Conservation (phyloP, 1,140 invertebrate species). For the Chrysomallon squamiferum region DNA sequence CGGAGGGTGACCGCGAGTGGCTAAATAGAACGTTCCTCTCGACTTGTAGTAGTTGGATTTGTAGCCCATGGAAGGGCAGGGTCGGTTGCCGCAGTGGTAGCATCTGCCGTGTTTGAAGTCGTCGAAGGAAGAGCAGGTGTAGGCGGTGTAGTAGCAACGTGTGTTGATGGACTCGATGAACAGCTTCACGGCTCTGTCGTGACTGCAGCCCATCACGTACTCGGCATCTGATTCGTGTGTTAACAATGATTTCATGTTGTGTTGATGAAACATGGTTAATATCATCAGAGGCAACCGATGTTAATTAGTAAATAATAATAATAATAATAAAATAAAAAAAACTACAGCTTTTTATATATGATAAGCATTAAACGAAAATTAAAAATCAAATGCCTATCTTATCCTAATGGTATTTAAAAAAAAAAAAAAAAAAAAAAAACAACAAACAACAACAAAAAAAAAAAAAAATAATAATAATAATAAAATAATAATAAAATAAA, state of each 20-base stretch:
- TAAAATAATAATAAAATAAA: too few species aligned
- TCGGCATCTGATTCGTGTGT: slow-evolving; percentile 29
- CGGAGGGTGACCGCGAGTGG: slow-evolving; percentile 25
- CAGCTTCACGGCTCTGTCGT: slow-evolving; percentile 85
- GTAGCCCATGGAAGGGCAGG: slow-evolving; percentile 84
- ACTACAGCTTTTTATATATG: not conserved
- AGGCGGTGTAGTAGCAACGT: slow-evolving; percentile 76
- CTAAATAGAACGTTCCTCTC: slow-evolving; percentile 45
- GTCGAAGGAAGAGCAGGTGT: slow-evolving; percentile 68
- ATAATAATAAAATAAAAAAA: not conserved
- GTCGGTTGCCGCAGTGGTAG: slow-evolving; percentile 75
- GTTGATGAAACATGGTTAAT: not conserved
- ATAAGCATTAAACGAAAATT: not conserved
- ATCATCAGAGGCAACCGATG: not conserved
- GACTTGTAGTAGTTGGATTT: slow-evolving; percentile 67
- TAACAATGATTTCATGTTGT: not conserved
- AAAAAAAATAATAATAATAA: too few species aligned
- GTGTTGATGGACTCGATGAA: slow-evolving; percentile 84
- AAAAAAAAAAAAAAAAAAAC: too few species aligned
- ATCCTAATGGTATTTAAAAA: too few species aligned
- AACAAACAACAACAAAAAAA: too few species aligned
- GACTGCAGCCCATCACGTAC: slow-evolving; percentile 77
- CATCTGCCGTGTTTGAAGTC: slow-evolving; percentile 78
- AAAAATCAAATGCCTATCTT: too few species aligned
- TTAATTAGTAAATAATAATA: not conserved